These are phyloP conservation scores for Caradrina clavipalpis DNA, from an alignment of 2,888 invertebrate genomes.

Conservation along the genomic window DNA sequence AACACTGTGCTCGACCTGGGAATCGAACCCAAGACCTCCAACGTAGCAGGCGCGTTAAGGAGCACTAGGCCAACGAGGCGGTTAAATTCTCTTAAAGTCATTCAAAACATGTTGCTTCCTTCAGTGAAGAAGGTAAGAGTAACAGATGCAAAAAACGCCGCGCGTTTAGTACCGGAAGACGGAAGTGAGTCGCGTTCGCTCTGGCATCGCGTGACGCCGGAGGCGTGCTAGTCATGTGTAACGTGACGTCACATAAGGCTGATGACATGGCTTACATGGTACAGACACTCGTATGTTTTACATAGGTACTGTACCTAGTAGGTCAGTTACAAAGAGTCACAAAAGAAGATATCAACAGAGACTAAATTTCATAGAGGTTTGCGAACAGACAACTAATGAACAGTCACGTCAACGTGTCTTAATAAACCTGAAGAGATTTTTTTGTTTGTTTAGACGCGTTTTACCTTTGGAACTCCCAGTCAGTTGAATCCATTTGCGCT, in stretches of 20 bases:
- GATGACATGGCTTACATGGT: neutral
- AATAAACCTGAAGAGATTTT: too few species aligned
- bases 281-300: neutral
- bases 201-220: slow-evolving; percentile 25
- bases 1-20: too few species aligned
- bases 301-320: slow-evolving; percentile 12
- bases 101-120: neutral
- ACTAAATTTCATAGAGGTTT: neutral
- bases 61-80: too few species aligned
- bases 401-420: too few species aligned
- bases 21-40: too few species aligned
- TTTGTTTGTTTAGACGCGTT: too few species aligned
- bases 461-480: too few species aligned
- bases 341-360: neutral
- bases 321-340: slow-evolving; percentile 1
- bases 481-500: too few species aligned
- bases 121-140: slow-evolving; percentile 1
- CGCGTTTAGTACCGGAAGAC: slow-evolving; percentile 46
- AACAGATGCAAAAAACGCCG: slow-evolving; percentile 10
- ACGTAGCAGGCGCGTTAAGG: too few species aligned
- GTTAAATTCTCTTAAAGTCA: neutral
- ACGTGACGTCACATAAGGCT: slow-evolving; percentile 27
- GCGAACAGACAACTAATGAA: too few species aligned
- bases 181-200: slow-evolving; percentile 34
- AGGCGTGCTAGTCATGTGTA: slow-evolving; percentile 13